phyloP scores from a whole-genome alignment of 1,140 invertebrate genomes.

The Theocolax elegans region DNA sequence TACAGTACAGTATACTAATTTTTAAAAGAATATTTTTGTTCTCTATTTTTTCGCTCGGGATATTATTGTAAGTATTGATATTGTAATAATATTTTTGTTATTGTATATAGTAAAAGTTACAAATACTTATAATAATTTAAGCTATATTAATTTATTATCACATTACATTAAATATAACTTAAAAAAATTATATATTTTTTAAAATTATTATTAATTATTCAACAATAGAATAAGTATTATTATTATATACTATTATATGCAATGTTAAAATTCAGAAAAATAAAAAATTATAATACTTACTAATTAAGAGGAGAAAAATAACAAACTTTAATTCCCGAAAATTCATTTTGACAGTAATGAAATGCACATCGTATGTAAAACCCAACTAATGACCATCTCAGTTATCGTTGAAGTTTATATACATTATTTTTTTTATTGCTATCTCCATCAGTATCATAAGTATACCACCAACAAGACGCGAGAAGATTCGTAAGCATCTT shows the following conservation, averaged over 20 bases:
- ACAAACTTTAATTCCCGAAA: not conserved
- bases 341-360: not conserved
- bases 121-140: not conserved
- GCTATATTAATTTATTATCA: not conserved
- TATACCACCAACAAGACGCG: not conserved
- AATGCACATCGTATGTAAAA: not conserved
- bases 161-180: not conserved
- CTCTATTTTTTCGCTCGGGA: no score
- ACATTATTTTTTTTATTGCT: slow-evolving; percentile 11
- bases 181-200: not conserved
- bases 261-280: not conserved
- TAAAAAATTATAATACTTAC: not conserved
- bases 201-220: not conserved
- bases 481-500: not conserved
- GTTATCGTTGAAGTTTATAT: slow-evolving; percentile 10
- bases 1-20: no score
- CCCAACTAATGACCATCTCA: not conserved
- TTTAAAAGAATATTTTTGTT: no score
- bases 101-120: not conserved
- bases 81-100: no score
- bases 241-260: no score
- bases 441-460: no score
- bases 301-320: slow-evolving; percentile 2
- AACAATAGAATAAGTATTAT: not conserved
- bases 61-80: no score